Percentiles rank a stretch among this genome's conserved stretches.
Evolutionary conservation across 1,140 invertebrate genomes (phyloP).

Genomic region (Berghia stephanieae): DNA sequence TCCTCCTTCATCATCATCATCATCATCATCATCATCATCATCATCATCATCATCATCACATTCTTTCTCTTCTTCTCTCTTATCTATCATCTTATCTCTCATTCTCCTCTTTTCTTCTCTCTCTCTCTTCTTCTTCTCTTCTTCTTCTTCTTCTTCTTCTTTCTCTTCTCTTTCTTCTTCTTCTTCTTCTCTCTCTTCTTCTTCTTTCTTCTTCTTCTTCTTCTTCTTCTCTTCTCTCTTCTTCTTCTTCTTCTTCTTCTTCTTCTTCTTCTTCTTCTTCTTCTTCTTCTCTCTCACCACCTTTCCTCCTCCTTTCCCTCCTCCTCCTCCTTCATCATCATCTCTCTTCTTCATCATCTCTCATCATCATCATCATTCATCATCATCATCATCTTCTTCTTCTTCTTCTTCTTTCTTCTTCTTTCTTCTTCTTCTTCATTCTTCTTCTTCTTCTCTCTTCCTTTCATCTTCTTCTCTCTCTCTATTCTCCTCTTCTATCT

Average conservation of each 20-base stretch:
- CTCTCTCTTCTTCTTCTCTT: neutral
- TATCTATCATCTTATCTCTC: neutral
- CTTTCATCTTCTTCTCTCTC: no score
- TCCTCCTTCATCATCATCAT: neutral
- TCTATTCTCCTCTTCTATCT: no score
- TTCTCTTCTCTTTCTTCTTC: neutral
- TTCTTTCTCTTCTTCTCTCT: neutral
- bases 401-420: neutral
- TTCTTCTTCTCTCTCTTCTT: neutral
- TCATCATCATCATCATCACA: neutral
- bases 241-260: neutral
- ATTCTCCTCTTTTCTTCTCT: neutral
- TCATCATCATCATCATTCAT: no score
- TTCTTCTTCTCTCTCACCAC: neutral
- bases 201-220: neutral
- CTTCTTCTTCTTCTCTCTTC: no score
- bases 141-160: neutral
- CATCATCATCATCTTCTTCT: neutral
- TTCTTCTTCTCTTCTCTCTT: neutral
- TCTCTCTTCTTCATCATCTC: no score
- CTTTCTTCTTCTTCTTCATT: no score
- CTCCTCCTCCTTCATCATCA: neutral
- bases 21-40: constrained; percentile 2
- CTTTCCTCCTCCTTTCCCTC: neutral
- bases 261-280: neutral